Conservation (phyloP, 2,113 vertebrate species). For the Neoarius graeffei region DNA sequence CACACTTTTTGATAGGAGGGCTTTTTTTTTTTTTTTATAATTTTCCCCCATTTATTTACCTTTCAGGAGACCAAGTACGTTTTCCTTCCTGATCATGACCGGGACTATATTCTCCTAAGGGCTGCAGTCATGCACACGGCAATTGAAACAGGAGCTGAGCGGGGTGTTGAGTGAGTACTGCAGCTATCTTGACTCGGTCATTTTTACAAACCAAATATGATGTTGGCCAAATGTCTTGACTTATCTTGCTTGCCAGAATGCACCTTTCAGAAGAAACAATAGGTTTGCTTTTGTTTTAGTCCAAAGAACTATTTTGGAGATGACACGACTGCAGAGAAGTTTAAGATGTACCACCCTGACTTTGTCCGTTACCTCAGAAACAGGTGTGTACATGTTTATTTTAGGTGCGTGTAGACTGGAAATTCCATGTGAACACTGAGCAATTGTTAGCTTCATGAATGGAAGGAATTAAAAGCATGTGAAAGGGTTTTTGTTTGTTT, state of each 20-base stretch:
- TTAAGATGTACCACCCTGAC: slow-evolving; percentile 82
- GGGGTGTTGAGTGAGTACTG: slow-evolving; percentile 55
- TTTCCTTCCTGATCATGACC: slow-evolving; percentile 77
- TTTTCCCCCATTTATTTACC: neutral
- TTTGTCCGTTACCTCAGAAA: slow-evolving; percentile 81
- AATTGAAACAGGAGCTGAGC: slow-evolving; percentile 59
- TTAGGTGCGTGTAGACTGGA: neutral
- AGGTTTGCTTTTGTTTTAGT: slow-evolving; percentile 52
- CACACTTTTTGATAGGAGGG: neutral
- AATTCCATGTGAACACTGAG: neutral
- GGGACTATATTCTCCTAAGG: slow-evolving; percentile 76
- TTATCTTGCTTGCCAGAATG: neutral
- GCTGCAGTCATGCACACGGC: slow-evolving; percentile 63
- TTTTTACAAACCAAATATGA: neutral
- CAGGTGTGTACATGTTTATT: slow-evolving; percentile 63
- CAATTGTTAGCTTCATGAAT: neutral
- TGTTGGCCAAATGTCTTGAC: neutral
- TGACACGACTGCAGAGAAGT: slow-evolving; percentile 64
- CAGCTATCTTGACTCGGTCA: neutral
- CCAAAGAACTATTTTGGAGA: slow-evolving; percentile 69
- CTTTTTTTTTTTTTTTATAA: neutral
- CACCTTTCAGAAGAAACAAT: neutral
- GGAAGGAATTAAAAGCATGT: neutral
- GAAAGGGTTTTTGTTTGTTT: too few species aligned
- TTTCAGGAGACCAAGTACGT: slow-evolving; percentile 76